These are phyloP conservation scores for Mesorhabditis belari DNA, from an alignment of 2,888 invertebrate genomes.

Conservation along the genomic window DNA sequence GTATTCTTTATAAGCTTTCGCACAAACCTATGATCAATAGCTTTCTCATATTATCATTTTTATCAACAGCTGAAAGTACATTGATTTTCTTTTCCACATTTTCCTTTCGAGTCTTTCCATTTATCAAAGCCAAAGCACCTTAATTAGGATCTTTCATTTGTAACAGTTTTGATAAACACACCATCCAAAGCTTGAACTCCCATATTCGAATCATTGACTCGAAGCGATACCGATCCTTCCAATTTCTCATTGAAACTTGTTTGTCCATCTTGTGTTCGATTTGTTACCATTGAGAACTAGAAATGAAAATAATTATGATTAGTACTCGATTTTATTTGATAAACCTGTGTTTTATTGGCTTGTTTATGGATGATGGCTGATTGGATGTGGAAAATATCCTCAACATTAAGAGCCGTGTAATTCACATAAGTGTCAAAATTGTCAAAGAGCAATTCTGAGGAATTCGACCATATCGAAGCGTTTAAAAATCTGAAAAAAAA, in stretches of 20 bases:
- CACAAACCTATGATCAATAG: too few species aligned
- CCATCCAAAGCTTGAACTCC: not conserved
- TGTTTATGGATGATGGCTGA: not conserved
- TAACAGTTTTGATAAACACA: not conserved
- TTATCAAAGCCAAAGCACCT: not conserved
- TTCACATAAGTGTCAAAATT: not conserved
- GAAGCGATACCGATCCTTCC: not conserved
- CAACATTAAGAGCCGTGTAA: not conserved
- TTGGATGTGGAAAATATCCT: not conserved
- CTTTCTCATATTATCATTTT: not conserved
- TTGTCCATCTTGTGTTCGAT: not conserved
- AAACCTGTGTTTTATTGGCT: not conserved
- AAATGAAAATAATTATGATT: not conserved
- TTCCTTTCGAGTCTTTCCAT: not conserved
- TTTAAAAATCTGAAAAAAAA: not conserved
- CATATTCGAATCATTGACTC: not conserved
- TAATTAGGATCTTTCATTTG: not conserved
- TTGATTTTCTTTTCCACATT: not conserved
- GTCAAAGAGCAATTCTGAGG: not conserved
- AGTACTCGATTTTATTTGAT: not conserved
- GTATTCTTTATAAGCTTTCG: too few species aligned
- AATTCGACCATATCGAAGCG: not conserved
- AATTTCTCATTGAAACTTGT: not conserved
- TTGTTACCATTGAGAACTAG: not conserved
- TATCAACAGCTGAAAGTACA: not conserved